These are phyloP conservation scores for Pseudanteris insignis DNA, from an alignment of 2,888 invertebrate genomes.

Conservation along the genomic window DNA sequence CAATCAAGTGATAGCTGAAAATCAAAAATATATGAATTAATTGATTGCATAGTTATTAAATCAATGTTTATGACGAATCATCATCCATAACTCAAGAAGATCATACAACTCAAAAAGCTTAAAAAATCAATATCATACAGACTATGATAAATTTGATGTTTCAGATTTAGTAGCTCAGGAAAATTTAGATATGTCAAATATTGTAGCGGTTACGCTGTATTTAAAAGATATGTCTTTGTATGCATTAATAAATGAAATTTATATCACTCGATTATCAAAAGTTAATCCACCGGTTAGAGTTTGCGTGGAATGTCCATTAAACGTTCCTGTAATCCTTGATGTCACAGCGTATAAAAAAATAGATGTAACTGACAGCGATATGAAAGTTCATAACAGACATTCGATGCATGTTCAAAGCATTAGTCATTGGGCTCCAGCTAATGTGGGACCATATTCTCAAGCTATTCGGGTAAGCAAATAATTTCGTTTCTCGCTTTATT, in stretches of 20 bases:
- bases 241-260: slow-evolving; percentile 79
- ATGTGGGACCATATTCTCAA: slow-evolving; percentile 96
- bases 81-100: too few species aligned
- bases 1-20: too few species aligned
- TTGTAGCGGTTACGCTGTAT: slow-evolving; percentile 86
- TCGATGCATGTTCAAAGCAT: slow-evolving; percentile 95
- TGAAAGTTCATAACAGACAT: slow-evolving; percentile 68
- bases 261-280: slow-evolving; percentile 77
- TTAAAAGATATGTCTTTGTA: slow-evolving; percentile 86
- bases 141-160: too few species aligned
- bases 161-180: slow-evolving; percentile 61
- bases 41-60: too few species aligned
- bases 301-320: slow-evolving; percentile 83
- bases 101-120: too few species aligned
- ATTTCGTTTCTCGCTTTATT: too few species aligned
- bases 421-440: slow-evolving; percentile 98
- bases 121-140: too few species aligned
- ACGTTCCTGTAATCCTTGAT: slow-evolving; percentile 80
- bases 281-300: slow-evolving; percentile 86
- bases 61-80: too few species aligned
- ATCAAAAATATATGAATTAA: too few species aligned
- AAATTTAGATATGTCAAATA: slow-evolving; percentile 68
- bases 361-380: slow-evolving; percentile 48
- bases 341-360: slow-evolving; percentile 73
- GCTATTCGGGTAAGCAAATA: slow-evolving; percentile 83